Base-by-base conservation (phyloP, 2,888 invertebrate species). In the Drosophila pseudotakahashii region DNA sequence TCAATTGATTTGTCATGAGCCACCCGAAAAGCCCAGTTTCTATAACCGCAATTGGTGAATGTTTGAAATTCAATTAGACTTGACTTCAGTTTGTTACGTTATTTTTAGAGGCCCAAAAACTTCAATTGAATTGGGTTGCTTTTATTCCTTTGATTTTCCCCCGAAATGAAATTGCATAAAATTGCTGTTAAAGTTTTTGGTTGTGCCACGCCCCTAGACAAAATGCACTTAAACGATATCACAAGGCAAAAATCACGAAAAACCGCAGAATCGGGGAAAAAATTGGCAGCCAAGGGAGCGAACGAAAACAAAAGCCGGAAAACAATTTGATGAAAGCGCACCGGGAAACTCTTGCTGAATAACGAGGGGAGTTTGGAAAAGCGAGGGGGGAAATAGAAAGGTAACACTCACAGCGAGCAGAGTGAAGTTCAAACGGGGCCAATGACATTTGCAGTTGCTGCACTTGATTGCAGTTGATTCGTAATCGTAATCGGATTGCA, bases 231-330 rank as follows among this genome's bases (percentile, higher is more conserved):
- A 64, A 58, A 57, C 57, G 71, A 78, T 53, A 76, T 64, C 86
- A 53, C 69, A 75, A 51, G 23, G 53, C 55, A 64, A 68, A 44
- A 16, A 42, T 37, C 41, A 62, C 34, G 34, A 47, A 51, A 54
- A 63, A 53, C 42, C 47, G 48, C 52, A 48, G 14, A 34, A 47
- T 14, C 4, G 16, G 14, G 59, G 42, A 57, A 39, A 44, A 75
- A 73, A 59, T 59, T 59, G 59, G 55, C 61, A 60, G 61, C 23
- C 32, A 23, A 16, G 48, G 41, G 48, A 48, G 48, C n/a, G 42
- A 78, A 62, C 60, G 71, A 81, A 81, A 82, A 82, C 85, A 84
- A 82, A 82, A 82, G 88, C 88, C 88, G 88, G 88, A 87, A 82
- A 82, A 85, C 88, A 87, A 82, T 82, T 82, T 82, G 88, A 87